Conservation (phyloP, 2,888 invertebrate species). For the Dione juno region DNA sequence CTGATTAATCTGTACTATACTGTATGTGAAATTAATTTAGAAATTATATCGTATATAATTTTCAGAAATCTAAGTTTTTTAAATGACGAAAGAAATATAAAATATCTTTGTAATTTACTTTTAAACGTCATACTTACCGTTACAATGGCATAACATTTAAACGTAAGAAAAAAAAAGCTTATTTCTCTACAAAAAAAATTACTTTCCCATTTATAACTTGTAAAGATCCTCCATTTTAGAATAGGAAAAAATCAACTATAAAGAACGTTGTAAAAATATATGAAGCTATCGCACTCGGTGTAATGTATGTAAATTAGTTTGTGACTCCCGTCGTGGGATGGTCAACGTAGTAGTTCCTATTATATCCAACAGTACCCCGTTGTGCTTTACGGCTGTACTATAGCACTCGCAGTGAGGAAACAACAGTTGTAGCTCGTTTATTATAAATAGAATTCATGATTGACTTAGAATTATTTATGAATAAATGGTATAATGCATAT, state of each 20-base stretch:
- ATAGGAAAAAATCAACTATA: neutral
- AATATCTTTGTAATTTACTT: no score
- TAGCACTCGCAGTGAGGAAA: neutral
- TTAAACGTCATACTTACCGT: no score
- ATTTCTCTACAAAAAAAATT: neutral
- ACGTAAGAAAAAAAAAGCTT: no score
- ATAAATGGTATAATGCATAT: neutral
- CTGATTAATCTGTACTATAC: no score
- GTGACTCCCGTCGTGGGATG: constrained; percentile 49
- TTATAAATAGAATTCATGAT: neutral
- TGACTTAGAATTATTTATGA: neutral
- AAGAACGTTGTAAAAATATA: constrained; percentile 13
- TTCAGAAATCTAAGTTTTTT: no score
- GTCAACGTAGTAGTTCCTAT: constrained; percentile 9
- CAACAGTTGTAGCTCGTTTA: neutral
- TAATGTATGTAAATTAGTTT: constrained; percentile 57
- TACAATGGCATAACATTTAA: no score
- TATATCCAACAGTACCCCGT: constrained; percentile 15
- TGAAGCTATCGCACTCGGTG: constrained; percentile 31
- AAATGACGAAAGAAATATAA: no score
- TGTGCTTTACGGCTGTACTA: constrained; percentile 13
- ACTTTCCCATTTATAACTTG: neutral
- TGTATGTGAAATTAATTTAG: no score
- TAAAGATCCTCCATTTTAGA: neutral
- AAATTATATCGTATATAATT: no score